phyloP scores from a whole-genome alignment of 1,140 invertebrate species.

The Drosophila repletoides region DNA sequence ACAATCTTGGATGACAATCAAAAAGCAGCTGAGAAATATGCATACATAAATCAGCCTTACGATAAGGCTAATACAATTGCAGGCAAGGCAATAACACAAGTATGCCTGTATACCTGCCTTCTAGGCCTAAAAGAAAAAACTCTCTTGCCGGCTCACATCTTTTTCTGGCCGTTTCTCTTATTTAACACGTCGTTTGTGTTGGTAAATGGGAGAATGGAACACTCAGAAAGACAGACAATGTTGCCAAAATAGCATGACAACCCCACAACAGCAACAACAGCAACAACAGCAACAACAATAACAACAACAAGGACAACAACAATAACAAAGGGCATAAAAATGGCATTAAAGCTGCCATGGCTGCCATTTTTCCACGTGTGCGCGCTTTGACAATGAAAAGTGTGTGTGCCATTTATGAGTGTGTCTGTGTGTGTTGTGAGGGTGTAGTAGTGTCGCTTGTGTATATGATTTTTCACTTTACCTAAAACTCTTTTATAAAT shows the following conservation, averaged over 20 bases:
- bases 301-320: constrained; percentile 18
- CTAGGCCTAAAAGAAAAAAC: neutral
- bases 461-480: constrained; percentile 70
- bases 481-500: constrained; percentile 68
- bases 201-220: constrained; percentile 37
- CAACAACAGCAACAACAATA: constrained; percentile 29
- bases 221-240: constrained; percentile 50
- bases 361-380: constrained; percentile 65
- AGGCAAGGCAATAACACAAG: constrained; percentile 17
- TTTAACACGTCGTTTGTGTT: constrained; percentile 66
- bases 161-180: constrained; percentile 33
- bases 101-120: neutral
- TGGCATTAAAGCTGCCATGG: constrained; percentile 52
- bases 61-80: constrained; percentile 72
- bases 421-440: neutral
- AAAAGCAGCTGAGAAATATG: constrained; percentile 39
- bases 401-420: constrained; percentile 39
- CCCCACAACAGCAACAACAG: constrained; percentile 38
- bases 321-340: constrained; percentile 24
- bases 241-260: constrained; percentile 75
- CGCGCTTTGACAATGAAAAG: constrained; percentile 69
- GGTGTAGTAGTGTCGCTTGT: constrained; percentile 42
- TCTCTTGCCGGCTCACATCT: neutral
- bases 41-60: constrained; percentile 64
- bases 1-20: constrained; percentile 18